These are phyloP conservation scores for Anagrus nilaparvatae DNA, from an alignment of 1,140 invertebrate species.

Conservation along the genomic window DNA sequence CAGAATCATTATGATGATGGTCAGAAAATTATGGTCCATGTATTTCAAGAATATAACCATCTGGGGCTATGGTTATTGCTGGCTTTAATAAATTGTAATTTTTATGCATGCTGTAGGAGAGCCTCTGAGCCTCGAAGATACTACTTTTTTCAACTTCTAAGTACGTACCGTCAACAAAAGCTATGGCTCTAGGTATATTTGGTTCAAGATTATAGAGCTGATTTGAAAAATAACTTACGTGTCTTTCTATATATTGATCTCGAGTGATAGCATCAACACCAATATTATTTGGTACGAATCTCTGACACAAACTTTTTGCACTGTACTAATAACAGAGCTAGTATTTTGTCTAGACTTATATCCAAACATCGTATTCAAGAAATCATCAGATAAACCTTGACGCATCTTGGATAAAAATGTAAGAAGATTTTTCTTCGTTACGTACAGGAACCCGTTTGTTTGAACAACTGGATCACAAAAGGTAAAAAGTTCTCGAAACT, in stretches of 20 bases:
- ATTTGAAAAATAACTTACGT: constrained; percentile 10
- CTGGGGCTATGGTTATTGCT: constrained; percentile 3
- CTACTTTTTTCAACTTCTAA: constrained; percentile 8
- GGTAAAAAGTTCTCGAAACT: too few species aligned
- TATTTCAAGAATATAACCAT: constrained; percentile 14
- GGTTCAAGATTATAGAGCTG: constrained; percentile 8
- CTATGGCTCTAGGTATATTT: constrained; percentile 5
- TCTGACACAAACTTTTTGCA: too few species aligned
- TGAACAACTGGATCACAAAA: too few species aligned
- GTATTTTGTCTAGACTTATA: too few species aligned
- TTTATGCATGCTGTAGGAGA: constrained; percentile 10
- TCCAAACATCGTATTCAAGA: too few species aligned
- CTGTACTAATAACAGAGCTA: too few species aligned
- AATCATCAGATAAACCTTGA: too few species aligned
- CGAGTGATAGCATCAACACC: too few species aligned
- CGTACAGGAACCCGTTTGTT: too few species aligned
- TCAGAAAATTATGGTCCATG: constrained; percentile 13
- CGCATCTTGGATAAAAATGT: too few species aligned
- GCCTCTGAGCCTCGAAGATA: constrained; percentile 8
- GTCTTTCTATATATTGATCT: constrained; percentile 3
- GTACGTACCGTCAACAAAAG: constrained; percentile 8
- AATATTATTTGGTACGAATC: too few species aligned
- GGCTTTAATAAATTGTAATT: constrained; percentile 13
- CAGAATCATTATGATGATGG: constrained; percentile 13
- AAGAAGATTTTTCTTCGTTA: too few species aligned